Percentiles rank a stretch among this genome's conserved stretches.
Evolutionary conservation across 2,113 vertebrate species (phyloP).

Genomic region (Nyctereutes procyonoides): DNA sequence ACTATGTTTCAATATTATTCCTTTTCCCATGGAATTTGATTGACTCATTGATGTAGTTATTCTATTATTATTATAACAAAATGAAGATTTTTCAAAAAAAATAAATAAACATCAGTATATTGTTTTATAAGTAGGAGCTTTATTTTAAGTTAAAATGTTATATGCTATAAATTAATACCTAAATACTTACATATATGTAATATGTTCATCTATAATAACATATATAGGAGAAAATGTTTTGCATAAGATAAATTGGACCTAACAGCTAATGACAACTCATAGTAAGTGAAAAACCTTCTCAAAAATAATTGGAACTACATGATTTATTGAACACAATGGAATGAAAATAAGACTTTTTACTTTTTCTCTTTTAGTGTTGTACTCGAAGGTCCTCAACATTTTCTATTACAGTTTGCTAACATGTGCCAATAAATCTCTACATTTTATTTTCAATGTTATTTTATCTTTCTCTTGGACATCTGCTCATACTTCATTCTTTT

Average conservation of each 20-base stretch:
- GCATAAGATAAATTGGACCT: slow-evolving; percentile 39
- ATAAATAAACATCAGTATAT: not conserved
- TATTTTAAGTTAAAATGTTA: slow-evolving; percentile 23
- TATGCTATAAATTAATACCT: not conserved
- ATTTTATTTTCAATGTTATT: slow-evolving; percentile 82
- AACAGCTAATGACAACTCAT: slow-evolving; percentile 22
- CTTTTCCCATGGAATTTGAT: not conserved
- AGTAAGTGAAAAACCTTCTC: slow-evolving; percentile 62
- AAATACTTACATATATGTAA: not conserved
- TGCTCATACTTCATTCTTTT: slow-evolving; percentile 77
- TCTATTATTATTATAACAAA: not conserved
- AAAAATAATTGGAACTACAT: slow-evolving; percentile 41
- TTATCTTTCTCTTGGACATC: slow-evolving; percentile 79
- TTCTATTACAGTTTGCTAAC: slow-evolving; percentile 83
- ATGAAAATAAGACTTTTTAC: slow-evolving; percentile 65
- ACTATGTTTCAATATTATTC: slow-evolving; percentile 21
- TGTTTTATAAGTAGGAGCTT: slow-evolving; percentile 53
- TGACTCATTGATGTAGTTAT: not conserved
- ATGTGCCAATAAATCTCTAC: slow-evolving; percentile 82
- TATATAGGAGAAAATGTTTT: slow-evolving; percentile 51
- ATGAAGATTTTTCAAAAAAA: not conserved
- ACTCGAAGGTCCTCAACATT: slow-evolving; percentile 80
- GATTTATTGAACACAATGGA: slow-evolving; percentile 68
- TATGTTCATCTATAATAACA: not conserved
- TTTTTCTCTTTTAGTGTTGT: slow-evolving; percentile 80